phyloP scores from a whole-genome alignment of 2,888 invertebrate genomes.

The Pelosia muscerda region DNA sequence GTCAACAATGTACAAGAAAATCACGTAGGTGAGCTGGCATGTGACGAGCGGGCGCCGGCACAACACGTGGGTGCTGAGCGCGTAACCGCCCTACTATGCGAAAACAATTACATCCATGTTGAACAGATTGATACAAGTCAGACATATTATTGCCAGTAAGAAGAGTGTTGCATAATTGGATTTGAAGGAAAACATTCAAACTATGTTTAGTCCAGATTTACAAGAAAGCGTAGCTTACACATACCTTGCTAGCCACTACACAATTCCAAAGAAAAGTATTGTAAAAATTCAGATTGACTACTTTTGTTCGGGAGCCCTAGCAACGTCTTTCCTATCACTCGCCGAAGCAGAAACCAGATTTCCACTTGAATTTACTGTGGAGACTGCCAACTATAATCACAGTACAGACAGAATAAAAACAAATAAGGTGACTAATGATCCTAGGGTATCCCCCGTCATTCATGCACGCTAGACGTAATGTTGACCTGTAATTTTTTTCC shows the following conservation, averaged over 20 bases:
- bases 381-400: not conserved
- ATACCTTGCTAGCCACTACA: not conserved
- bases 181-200: not conserved
- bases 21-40: conserved; percentile 43
- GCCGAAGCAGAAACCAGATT: not conserved
- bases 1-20: conserved; percentile 31
- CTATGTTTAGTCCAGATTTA: not conserved
- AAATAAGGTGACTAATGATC: not conserved
- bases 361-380: not conserved
- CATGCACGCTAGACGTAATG: not conserved
- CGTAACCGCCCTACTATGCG: conserved; percentile 54
- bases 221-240: not conserved
- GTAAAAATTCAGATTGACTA: not conserved
- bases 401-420: not conserved
- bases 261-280: not conserved
- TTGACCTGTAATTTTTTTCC: not conserved
- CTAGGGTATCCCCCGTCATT: not conserved
- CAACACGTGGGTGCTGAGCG: conserved; percentile 47
- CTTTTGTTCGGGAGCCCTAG: not conserved
- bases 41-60: conserved; percentile 40
- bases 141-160: conserved; percentile 25
- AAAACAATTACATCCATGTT: conserved; percentile 46
- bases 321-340: not conserved
- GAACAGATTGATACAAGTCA: conserved; percentile 26
- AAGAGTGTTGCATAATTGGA: conserved; percentile 5